Evolutionary conservation across 2,113 vertebrate species (phyloP).

Genomic region (Hippoglossus stenolepis): DNA sequence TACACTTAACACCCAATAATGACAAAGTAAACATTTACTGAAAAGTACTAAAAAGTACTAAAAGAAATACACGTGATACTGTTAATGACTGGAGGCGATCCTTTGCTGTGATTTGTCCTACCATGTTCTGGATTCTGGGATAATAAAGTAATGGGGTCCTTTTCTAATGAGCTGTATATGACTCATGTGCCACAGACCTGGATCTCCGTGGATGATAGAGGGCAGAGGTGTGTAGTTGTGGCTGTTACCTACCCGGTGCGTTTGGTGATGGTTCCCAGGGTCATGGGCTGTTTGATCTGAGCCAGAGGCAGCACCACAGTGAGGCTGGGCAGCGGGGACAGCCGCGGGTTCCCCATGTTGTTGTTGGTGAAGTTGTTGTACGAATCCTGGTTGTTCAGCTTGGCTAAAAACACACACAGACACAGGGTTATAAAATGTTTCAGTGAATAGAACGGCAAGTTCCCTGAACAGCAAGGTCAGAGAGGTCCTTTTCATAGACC

Average conservation of each 20-base stretch:
- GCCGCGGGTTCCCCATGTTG: constrained; percentile 93
- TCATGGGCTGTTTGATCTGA: constrained; percentile 99
- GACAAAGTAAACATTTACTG: neutral
- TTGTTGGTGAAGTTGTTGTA: constrained; percentile 98
- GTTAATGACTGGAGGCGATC: too few relatives aligned
- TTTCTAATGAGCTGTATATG: constrained; percentile 1
- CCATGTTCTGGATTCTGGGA: neutral
- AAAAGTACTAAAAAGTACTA: too few relatives aligned
- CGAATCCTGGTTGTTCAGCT: constrained; percentile 92
- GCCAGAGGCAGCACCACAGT: constrained; percentile 93
- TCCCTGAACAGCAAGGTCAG: constrained; percentile 14
- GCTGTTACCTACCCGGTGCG: constrained; percentile 90
- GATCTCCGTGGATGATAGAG: constrained; percentile 4
- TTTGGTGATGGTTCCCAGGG: constrained; percentile 96
- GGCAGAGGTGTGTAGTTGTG: neutral
- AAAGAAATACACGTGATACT: too few relatives aligned
- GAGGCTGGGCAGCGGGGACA: constrained; percentile 92
- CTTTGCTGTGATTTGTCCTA: neutral
- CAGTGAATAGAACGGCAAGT: neutral
- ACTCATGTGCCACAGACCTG: neutral
- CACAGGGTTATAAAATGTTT: neutral
- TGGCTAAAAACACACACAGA: constrained; percentile 69
- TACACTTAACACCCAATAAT: neutral
- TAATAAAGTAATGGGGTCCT: neutral
- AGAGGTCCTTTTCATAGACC: neutral